phyloP scores from a whole-genome alignment of 2,113 vertebrate genomes.

The Tachysurus fulvidraco region DNA sequence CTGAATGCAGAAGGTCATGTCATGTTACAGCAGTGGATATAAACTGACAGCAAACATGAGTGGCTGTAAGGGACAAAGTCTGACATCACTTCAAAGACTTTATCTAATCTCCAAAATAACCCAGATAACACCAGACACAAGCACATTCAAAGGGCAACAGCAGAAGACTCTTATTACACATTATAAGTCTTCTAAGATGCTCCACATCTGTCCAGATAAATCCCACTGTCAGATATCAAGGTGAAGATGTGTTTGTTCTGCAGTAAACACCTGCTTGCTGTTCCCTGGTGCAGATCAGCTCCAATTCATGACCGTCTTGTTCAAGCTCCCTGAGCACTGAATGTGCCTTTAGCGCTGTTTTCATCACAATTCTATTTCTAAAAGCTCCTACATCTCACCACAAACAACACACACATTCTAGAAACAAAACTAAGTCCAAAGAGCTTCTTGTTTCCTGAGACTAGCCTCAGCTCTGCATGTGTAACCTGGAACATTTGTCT shows the following conservation, averaged over 20 bases:
- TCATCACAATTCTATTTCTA: neutral
- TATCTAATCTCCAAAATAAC: conserved; percentile 65
- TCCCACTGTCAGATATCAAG: neutral
- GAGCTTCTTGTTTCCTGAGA: neutral
- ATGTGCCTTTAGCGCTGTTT: too few species aligned
- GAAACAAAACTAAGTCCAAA: neutral
- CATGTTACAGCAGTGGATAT: conserved; percentile 9
- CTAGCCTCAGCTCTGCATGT: neutral
- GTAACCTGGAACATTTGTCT: neutral
- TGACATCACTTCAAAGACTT: conserved; percentile 70
- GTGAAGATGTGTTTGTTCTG: neutral
- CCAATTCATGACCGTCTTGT: conserved; percentile 16
- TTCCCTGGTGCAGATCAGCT: neutral
- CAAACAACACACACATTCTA: neutral
- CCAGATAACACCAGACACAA: conserved; percentile 41
- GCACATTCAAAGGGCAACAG: conserved; percentile 35
- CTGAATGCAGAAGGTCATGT: neutral
- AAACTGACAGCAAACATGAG: conserved; percentile 56
- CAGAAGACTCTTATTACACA: conserved; percentile 16
- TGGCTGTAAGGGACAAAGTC: conserved; percentile 69
- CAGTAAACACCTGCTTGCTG: neutral
- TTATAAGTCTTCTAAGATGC: neutral
- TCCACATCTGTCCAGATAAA: neutral
- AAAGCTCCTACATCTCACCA: neutral
- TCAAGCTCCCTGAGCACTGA: neutral